A percentile compares a stretch with the other conserved stretches of the same genome.
These are phyloP conservation scores for Augochlorella aurata DNA, from an alignment of 2,888 invertebrate species.

Conservation along the genomic window DNA sequence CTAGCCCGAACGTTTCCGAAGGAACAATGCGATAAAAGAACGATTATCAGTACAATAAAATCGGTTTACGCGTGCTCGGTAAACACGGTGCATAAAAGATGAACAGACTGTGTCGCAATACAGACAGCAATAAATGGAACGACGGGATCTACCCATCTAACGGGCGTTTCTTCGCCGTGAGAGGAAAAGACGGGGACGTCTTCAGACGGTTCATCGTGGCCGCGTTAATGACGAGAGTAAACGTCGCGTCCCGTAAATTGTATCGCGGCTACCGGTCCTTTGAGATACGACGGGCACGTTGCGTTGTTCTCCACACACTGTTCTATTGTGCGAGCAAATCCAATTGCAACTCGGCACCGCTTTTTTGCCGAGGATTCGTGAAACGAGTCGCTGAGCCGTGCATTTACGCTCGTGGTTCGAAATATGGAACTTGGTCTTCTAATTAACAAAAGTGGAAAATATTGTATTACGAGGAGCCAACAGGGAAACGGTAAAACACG, in stretches of 20 bases:
- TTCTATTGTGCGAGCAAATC: constrained; percentile 14
- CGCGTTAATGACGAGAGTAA: constrained; percentile 14
- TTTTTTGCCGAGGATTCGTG: constrained; percentile 3
- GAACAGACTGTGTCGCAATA: not conserved
- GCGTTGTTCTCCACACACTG: not conserved
- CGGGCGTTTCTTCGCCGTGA: not conserved
- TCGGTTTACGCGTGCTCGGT: not conserved
- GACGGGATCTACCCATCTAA: not conserved
- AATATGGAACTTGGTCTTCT: not conserved
- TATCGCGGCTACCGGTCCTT: constrained; percentile 6
- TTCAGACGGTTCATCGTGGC: not conserved
- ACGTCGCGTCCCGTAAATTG: constrained; percentile 6
- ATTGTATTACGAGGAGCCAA: not conserved
- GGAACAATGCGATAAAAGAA: not conserved
- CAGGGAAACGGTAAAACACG: not conserved
- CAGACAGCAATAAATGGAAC: constrained; percentile 10
- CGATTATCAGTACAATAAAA: not conserved
- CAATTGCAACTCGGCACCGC: not conserved
- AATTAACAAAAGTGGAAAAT: constrained; percentile 5
- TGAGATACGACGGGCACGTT: constrained; percentile 8
- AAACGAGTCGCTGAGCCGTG: not conserved
- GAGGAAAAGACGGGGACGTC: not conserved
- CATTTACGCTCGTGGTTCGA: too few species aligned
- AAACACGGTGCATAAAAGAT: not conserved
- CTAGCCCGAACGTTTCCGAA: not conserved